Conservation (phyloP, 2,113 vertebrate species). For the Pagrus major region DNA sequence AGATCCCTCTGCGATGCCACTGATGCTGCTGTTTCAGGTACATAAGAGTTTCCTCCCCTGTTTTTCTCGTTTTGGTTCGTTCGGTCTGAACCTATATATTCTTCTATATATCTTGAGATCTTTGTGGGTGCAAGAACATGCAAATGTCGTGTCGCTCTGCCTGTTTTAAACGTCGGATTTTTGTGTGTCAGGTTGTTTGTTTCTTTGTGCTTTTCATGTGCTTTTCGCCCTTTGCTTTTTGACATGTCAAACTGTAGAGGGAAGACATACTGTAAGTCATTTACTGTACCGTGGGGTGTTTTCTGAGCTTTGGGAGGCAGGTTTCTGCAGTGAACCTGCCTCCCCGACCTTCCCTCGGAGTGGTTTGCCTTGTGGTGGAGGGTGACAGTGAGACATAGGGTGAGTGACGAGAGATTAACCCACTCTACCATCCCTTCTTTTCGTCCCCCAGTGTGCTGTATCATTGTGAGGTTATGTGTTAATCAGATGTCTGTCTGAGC, state of each 20-base stretch:
- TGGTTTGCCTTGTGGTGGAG: conserved; percentile 48
- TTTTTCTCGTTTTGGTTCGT: conserved; percentile 73
- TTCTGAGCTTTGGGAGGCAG: conserved; percentile 45
- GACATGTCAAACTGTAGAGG: conserved; percentile 54
- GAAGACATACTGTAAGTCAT: conserved; percentile 36
- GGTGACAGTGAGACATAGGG: conserved; percentile 27
- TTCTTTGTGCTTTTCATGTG: conserved; percentile 62
- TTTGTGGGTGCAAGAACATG: conserved; percentile 75
- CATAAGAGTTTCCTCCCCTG: conserved; percentile 58
- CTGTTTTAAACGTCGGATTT: conserved; percentile 70
- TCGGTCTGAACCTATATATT: conserved; percentile 70
- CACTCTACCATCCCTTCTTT: conserved; percentile 36
- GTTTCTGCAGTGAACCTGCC: conserved; percentile 30
- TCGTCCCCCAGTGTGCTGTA: conserved; percentile 38
- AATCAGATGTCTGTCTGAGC: conserved; percentile 50
- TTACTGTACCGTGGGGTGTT: conserved; percentile 31
- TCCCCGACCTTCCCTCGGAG: conserved; percentile 23
- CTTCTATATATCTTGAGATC: conserved; percentile 76
- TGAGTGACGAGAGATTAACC: conserved; percentile 39
- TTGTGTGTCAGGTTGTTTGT: conserved; percentile 61
- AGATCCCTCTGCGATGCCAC: conserved; percentile 74
- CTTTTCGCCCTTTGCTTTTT: conserved; percentile 51
- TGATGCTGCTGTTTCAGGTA: conserved; percentile 83
- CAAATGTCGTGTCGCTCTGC: conserved; percentile 74
- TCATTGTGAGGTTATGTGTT: conserved; percentile 51